phyloP scores from a whole-genome alignment of 2,888 invertebrate species.

The Bugulina stolonifera region DNA sequence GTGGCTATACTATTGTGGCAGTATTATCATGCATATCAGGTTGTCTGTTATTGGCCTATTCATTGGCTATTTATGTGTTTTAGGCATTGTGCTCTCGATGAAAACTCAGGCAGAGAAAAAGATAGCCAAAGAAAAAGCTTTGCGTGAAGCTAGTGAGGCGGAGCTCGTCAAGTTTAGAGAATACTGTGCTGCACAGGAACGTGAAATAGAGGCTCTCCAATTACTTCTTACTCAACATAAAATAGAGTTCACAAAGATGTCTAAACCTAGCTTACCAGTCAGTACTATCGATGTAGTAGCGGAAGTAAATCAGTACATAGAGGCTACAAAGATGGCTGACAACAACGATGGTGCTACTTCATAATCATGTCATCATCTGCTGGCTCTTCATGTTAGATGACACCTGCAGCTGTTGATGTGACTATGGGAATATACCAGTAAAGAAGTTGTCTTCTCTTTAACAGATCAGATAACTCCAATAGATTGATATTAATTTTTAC shows the following conservation, averaged over 20 bases:
- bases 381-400: too few species aligned
- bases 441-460: too few species aligned
- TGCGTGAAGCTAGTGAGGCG: conserved; percentile 47
- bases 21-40: not conserved
- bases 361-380: too few species aligned
- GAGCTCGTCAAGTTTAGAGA: conserved; percentile 50
- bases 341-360: not conserved
- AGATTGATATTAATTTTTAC: too few species aligned
- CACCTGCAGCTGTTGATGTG: too few species aligned
- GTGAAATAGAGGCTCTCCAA: conserved; percentile 48
- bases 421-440: too few species aligned
- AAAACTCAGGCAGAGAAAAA: conserved; percentile 50
- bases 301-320: conserved; percentile 36
- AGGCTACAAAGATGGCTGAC: not conserved
- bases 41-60: too few species aligned
- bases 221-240: conserved; percentile 47
- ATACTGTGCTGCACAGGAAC: conserved; percentile 49
- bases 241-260: conserved; percentile 37
- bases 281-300: conserved; percentile 43
- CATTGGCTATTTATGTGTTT: conserved; percentile 26
- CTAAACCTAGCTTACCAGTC: conserved; percentile 35
- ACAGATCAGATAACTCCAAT: too few species aligned
- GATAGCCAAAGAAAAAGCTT: conserved; percentile 43
- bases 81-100: conserved; percentile 49
- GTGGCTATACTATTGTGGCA: not conserved